Conservation (phyloP, 1,140 invertebrate species). For the Gryllus bimaculatus region DNA sequence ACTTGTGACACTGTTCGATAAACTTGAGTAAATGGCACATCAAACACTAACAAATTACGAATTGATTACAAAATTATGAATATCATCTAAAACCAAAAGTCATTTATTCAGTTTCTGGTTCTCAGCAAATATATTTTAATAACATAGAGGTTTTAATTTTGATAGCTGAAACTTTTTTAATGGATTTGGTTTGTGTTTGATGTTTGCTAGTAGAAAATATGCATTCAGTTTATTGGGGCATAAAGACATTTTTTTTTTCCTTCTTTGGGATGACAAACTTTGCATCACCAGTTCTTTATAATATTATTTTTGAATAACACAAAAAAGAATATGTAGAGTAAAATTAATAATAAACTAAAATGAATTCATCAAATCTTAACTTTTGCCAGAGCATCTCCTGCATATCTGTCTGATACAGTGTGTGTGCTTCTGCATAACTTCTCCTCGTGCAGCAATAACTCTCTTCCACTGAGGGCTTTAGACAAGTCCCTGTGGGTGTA, state of each 20-base stretch:
- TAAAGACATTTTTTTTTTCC: not conserved
- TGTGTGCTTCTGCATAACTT: conserved; percentile 90
- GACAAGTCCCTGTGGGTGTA: conserved; percentile 57
- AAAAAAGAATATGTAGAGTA: not conserved
- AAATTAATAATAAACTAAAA: not conserved
- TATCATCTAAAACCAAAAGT: no score
- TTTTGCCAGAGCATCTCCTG: conserved; percentile 89
- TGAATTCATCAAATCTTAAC: conserved; percentile 32
- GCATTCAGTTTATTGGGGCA: no score
- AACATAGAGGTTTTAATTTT: not conserved
- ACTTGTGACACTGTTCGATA: no score
- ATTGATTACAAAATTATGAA: no score
- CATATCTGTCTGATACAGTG: conserved; percentile 73
- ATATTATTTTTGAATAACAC: not conserved
- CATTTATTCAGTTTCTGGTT: no score
- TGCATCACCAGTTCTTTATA: not conserved
- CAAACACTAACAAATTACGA: no score
- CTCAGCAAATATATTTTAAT: not conserved
- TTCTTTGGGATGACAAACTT: not conserved
- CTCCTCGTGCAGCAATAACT: conserved; percentile 85
- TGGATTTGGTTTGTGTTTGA: not conserved
- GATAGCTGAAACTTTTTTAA: not conserved
- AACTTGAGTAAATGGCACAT: no score
- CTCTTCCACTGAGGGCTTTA: conserved; percentile 69
- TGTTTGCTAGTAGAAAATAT: not conserved